Evolutionary conservation across 2,113 vertebrate species (phyloP), one percentile per base, ranked within the genome.

Genomic region (Junco hyemalis): DNA sequence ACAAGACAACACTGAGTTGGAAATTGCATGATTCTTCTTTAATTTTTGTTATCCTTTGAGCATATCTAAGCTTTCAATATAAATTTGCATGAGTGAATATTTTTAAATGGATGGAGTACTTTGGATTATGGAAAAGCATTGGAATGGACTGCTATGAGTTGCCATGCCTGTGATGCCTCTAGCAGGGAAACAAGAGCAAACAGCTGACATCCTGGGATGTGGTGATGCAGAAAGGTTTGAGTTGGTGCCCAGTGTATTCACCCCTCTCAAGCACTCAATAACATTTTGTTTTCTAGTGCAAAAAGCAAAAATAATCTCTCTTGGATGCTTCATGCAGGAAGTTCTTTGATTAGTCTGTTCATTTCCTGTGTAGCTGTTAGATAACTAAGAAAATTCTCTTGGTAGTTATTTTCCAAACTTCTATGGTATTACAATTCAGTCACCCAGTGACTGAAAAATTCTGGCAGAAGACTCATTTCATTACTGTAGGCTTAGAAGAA

Each of bases 401-500:
- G 44, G 40, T 77, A 65, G 50, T 90, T 87, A 26, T 79, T 93
- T 92, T 93, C 69, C 31, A 77, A 68, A 96, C 71, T 91, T 79
- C 40, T 57, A 57, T 54, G 44, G 45, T 65, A 76, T 91, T 95
- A 73, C 44, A 81, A 13, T 88, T 95, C 73, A 86, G 68, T 93
- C 51, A 90, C 23, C 35, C 47, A 48, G 71, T 51, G 72, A 64
- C 79, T 94, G 90, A 86, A 95, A 94, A 96, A 86, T 90, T 87
- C 65, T 96, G 76, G 70, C 94, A 92, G 60, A 70, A 60, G 47
- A 47, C 38, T 94, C 8, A 65, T 94, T 90, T 96, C 72, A 91
- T 92, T 96, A 81, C 68, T 59, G 56, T 50, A 91, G 82, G 64
- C 71, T 92, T 78, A 86, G 68, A 86, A 96, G 72, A 94, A 93